Conservation (phyloP, 2,888 invertebrate species). For the Camponotus fellah region DNA sequence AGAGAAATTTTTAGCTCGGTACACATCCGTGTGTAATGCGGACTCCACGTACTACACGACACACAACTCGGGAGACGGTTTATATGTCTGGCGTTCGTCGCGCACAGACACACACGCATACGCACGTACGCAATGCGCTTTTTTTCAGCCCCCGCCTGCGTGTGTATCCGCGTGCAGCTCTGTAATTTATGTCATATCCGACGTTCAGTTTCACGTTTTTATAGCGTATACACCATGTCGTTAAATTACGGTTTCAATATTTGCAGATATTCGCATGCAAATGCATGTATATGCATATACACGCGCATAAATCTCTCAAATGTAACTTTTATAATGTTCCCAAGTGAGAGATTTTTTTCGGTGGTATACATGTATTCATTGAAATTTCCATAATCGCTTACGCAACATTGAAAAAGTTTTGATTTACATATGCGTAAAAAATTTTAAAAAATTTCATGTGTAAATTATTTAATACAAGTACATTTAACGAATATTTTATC, state of each 20-base stretch:
- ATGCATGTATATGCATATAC: not conserved
- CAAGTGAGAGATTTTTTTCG: not conserved
- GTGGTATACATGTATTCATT: not conserved
- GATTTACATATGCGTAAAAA: not conserved
- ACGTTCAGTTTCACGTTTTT: slow-evolving; percentile 10
- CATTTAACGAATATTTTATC: not conserved
- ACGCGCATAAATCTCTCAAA: not conserved
- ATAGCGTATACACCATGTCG: not conserved
- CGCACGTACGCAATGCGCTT: not conserved
- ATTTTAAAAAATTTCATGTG: not conserved
- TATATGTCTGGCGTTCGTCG: slow-evolving; percentile 53
- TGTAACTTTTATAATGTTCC: not conserved
- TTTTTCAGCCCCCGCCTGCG: not conserved
- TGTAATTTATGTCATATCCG: slow-evolving; percentile 23
- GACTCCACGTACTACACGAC: slow-evolving; percentile 44
- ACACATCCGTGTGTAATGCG: slow-evolving; percentile 56
- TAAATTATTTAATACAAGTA: slow-evolving; percentile 3
- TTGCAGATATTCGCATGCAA: not conserved
- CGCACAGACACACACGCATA: not conserved
- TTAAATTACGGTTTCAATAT: slow-evolving; percentile 8
- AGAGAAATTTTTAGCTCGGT: slow-evolving; percentile 74
- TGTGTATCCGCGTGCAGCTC: not conserved
- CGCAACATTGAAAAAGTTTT: not conserved
- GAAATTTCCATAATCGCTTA: not conserved
- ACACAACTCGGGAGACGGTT: slow-evolving; percentile 51